These are phyloP conservation scores for Drosophila antonietae DNA, from an alignment of 2,888 invertebrate genomes.

Conservation along the genomic window DNA sequence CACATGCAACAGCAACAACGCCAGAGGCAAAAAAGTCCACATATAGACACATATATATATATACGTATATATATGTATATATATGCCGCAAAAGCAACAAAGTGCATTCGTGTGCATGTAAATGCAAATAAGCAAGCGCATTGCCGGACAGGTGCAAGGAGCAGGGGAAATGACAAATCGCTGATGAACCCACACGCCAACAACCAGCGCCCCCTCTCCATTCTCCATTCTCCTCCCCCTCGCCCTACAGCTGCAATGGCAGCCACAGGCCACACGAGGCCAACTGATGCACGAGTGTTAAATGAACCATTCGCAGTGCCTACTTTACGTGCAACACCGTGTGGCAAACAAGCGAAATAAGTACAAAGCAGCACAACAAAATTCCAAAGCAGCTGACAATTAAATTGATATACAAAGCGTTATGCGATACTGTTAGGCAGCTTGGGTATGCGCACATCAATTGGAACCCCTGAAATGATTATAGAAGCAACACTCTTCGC, in stretches of 20 bases:
- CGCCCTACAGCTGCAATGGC: background rate
- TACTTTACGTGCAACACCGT: constrained; percentile 43
- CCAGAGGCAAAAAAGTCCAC: constrained; percentile 15
- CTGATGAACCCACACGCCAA: constrained; percentile 52
- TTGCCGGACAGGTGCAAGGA: constrained; percentile 26
- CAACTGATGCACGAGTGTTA: constrained; percentile 51
- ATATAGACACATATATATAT: constrained; percentile 18
- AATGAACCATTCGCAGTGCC: constrained; percentile 50
- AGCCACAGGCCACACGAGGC: constrained; percentile 11
- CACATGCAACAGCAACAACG: constrained; percentile 61
- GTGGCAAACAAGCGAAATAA: constrained; percentile 33
- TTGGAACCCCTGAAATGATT: background rate
- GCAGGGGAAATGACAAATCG: constrained; percentile 60
- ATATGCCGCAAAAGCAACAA: constrained; percentile 45
- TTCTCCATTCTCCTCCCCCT: background rate
- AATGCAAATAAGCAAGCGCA: constrained; percentile 53
- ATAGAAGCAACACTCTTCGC: background rate
- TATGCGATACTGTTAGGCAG: background rate
- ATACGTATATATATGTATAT: background rate
- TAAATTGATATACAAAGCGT: background rate
- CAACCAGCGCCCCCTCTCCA: background rate
- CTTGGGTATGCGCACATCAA: background rate
- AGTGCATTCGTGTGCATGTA: constrained; percentile 68
- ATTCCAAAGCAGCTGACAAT: background rate
- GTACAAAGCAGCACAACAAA: background rate